Percentiles rank a stretch among this genome's conserved stretches.
Conservation (phyloP, 1,140 invertebrate genomes). For the Drosophila bocqueti region DNA sequence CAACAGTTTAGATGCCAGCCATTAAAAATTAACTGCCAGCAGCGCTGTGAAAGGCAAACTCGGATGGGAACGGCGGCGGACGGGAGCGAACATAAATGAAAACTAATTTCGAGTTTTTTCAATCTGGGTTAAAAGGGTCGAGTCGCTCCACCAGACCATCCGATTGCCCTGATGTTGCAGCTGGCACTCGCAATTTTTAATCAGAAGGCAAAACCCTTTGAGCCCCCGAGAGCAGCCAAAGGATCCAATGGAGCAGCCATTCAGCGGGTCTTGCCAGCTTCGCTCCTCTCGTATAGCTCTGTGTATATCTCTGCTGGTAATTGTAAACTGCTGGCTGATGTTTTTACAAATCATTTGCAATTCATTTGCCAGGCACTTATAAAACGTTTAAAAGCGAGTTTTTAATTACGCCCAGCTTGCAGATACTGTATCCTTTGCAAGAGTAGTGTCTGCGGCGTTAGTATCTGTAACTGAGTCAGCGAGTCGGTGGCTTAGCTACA, state of each 20-base stretch:
- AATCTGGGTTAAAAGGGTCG: constrained; percentile 82
- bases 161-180: constrained; percentile 23
- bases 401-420: constrained; percentile 61
- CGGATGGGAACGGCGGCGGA: not conserved
- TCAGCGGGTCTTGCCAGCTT: constrained; percentile 18
- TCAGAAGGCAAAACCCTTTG: constrained; percentile 71
- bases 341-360: constrained; percentile 79
- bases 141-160: constrained; percentile 42
- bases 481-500: constrained; percentile 38
- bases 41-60: constrained; percentile 55
- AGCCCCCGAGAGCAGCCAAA: constrained; percentile 41
- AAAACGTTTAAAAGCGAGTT: constrained; percentile 72
- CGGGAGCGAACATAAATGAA: constrained; percentile 70
- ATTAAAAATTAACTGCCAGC: constrained; percentile 80
- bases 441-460: constrained; percentile 7
- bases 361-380: constrained; percentile 71
- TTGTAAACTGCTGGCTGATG: constrained; percentile 52
- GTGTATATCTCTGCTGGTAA: constrained; percentile 22
- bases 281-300: not conserved
- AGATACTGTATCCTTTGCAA: constrained; percentile 23
- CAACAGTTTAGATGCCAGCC: constrained; percentile 72
- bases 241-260: constrained; percentile 51
- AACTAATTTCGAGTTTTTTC: constrained; percentile 82
- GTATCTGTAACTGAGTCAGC: constrained; percentile 35
- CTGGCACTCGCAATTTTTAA: constrained; percentile 69